Conservation (phyloP, 2,888 invertebrate species). For the Apodemia hepburni region DNA sequence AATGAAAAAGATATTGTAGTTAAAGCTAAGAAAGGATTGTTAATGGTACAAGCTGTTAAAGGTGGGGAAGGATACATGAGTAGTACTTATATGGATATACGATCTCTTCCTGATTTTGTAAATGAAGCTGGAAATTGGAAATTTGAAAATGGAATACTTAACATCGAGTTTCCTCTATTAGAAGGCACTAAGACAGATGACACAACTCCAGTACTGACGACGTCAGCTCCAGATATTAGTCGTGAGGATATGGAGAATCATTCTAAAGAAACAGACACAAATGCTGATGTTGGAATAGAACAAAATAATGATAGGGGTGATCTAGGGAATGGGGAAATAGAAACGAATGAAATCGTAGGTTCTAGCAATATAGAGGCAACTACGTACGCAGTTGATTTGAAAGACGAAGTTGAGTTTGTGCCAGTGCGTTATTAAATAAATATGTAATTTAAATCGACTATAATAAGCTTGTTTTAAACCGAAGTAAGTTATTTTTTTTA, state of each 20-base stretch:
- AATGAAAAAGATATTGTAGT: slow-evolving; percentile 60
- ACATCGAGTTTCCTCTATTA: slow-evolving; percentile 48
- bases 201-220: slow-evolving; percentile 26
- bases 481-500: too few relatives aligned
- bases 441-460: too few relatives aligned
- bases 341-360: slow-evolving; percentile 42
- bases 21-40: slow-evolving; percentile 53
- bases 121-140: slow-evolving; percentile 55
- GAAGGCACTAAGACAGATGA: slow-evolving; percentile 10
- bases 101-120: slow-evolving; percentile 46
- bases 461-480: too few relatives aligned
- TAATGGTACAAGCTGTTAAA: slow-evolving; percentile 60
- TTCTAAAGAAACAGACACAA: slow-evolving; percentile 26
- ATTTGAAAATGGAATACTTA: slow-evolving; percentile 45
- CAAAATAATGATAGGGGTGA: slow-evolving; percentile 28
- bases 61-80: slow-evolving; percentile 32
- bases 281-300: slow-evolving; percentile 46
- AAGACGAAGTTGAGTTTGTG: slow-evolving; percentile 59
- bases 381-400: slow-evolving; percentile 60
- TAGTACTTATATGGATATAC: slow-evolving; percentile 45
- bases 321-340: background rate
- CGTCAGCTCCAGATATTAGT: slow-evolving; percentile 36
- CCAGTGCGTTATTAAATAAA: slow-evolving; percentile 41
- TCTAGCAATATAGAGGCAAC: slow-evolving; percentile 49
- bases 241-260: slow-evolving; percentile 50